phyloP scores from a whole-genome alignment of 1,140 invertebrate species.

The Temnothorax longispinosus region DNA sequence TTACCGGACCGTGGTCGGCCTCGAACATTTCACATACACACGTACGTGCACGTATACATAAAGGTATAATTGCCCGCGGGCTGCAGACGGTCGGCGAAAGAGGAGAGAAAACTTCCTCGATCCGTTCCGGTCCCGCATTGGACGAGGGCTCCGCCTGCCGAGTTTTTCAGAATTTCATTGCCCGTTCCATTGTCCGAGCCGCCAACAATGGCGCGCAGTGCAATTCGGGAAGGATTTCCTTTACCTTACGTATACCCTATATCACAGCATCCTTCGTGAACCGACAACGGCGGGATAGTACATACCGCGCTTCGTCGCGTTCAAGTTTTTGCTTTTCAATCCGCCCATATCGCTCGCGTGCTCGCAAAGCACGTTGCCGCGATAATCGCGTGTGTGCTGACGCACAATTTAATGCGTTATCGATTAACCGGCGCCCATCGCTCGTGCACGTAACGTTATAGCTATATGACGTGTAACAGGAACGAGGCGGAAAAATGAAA shows the following conservation, averaged over 20 bases:
- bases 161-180: conserved; percentile 74
- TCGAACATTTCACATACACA: conserved; percentile 5
- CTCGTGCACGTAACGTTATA: neutral
- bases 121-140: conserved; percentile 41
- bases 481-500: conserved; percentile 62
- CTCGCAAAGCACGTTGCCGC: neutral
- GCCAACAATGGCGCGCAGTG: conserved; percentile 66
- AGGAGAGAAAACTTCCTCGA: conserved; percentile 56
- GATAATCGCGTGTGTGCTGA: conserved; percentile 42
- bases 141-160: conserved; percentile 34
- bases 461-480: neutral
- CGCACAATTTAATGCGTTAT: conserved; percentile 66
- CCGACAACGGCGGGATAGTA: conserved; percentile 3
- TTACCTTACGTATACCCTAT: conserved; percentile 58
- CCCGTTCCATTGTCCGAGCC: conserved; percentile 49
- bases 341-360: neutral
- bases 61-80: conserved; percentile 64
- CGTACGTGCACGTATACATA: conserved; percentile 12
- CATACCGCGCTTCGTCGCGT: neutral
- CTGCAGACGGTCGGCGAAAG: conserved; percentile 1
- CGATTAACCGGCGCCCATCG: conserved; percentile 34
- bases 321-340: conserved; percentile 48
- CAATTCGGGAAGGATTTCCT: conserved; percentile 70
- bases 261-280: neutral
- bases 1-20: neutral